Evolutionary conservation across 2,888 invertebrate genomes (phyloP).

Genomic region (Drosophila mayaguana): DNA sequence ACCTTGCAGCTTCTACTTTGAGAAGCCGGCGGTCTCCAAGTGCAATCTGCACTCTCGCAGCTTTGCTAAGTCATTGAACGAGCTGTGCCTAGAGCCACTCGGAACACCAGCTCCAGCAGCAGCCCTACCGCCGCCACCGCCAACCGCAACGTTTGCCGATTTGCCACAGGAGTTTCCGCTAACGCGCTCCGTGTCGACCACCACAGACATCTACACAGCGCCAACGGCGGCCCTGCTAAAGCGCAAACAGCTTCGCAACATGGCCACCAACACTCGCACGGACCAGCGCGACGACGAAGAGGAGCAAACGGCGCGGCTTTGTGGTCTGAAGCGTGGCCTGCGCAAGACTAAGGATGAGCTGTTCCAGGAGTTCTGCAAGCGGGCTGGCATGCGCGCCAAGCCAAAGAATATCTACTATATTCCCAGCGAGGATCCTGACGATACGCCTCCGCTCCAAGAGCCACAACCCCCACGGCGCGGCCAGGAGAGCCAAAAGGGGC

Average conservation of each 20-base stretch:
- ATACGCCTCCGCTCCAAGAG: slow-evolving; percentile 8
- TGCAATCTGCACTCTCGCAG: slow-evolving; percentile 84
- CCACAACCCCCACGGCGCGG: background rate
- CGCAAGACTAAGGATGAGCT: slow-evolving; percentile 84
- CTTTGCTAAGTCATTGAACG: slow-evolving; percentile 84
- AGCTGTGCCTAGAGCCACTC: slow-evolving; percentile 82
- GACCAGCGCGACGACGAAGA: slow-evolving; percentile 43
- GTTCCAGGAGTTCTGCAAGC: slow-evolving; percentile 84
- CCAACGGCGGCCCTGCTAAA: slow-evolving; percentile 27
- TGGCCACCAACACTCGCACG: slow-evolving; percentile 77
- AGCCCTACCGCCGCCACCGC: slow-evolving; percentile 47
- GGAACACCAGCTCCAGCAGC: slow-evolving; percentile 11
- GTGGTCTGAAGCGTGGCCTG: slow-evolving; percentile 82
- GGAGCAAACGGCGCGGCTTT: slow-evolving; percentile 63
- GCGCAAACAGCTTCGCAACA: slow-evolving; percentile 70
- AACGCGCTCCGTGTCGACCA: slow-evolving; percentile 84
- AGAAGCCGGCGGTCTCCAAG: slow-evolving; percentile 81
- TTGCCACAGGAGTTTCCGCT: slow-evolving; percentile 82
- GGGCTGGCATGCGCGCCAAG: slow-evolving; percentile 82
- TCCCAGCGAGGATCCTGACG: slow-evolving; percentile 63
- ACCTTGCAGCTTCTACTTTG: slow-evolving; percentile 81
- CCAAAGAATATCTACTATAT: slow-evolving; percentile 85
- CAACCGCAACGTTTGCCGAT: slow-evolving; percentile 65
- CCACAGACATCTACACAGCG: slow-evolving; percentile 82
- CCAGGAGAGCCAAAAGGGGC: slow-evolving; percentile 4